Evolutionary conservation across 2,888 invertebrate genomes (phyloP), one percentile per base, ranked within the genome.

Genomic region (Thymelicus acteon): DNA sequence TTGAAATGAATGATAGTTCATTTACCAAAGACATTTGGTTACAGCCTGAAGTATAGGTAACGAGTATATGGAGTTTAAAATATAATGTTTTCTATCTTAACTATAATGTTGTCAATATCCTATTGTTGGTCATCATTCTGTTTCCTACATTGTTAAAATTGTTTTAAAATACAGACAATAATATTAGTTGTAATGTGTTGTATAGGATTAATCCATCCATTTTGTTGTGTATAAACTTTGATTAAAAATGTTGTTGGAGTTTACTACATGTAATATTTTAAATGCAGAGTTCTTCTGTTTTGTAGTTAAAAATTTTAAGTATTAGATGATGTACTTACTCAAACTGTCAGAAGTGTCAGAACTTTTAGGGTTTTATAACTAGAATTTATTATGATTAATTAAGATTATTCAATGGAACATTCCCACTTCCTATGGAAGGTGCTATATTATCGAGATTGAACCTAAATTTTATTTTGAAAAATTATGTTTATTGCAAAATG

Each of bases 401-500:
- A 64, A 64, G 58, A 48, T 3, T 39, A 54, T 71, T 65, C 39
- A 49, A 47, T 37, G 64, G 15, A 54, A 76, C 72, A 72, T 70
- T 70, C 67, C 72, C 81, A 81, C 86, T 85, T 87, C 85, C 87
- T 78, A 80, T 81, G 87, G 87, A 87, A 87, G 87, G 87, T 87
- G 87, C 87, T 62, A 60, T 60, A 49, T 72, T 72, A 73, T 71
- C 65, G 72, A 52, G 64, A 64, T 62, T 60, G 49, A 60, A 69
- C 63, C 71, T 65, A 66, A 71, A 52, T 54, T 58, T 37, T 67
- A 47, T 47, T 60, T 61, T 70, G 24, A 57, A 39, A 69, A 58
- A 12, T 15, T 66, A 72, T 73, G 73, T 75, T 74, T 71, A 71
- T 71, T 60, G 60, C 60, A 10, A 65, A 69, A 57, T 63, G 60